Conservation (phyloP, 2,888 invertebrate genomes). For the Drosophila maculinotata region DNA sequence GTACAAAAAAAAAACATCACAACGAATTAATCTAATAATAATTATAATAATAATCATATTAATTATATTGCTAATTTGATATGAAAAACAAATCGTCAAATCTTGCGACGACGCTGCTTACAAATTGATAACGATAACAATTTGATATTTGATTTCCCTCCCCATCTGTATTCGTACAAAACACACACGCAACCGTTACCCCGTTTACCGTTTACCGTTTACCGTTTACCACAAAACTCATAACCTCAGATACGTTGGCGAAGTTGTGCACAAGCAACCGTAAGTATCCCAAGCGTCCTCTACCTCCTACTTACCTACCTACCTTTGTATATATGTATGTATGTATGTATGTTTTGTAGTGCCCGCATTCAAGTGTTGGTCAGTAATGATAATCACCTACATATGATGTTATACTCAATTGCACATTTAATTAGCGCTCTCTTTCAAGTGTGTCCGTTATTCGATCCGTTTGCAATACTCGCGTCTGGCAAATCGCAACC, state of each 20-base stretch:
- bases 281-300: slow-evolving; percentile 86
- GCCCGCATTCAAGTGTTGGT: neutral
- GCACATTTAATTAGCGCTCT: slow-evolving; percentile 25
- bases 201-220: slow-evolving; percentile 33
- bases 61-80: slow-evolving; percentile 12
- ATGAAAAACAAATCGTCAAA: slow-evolving; percentile 21
- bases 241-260: slow-evolving; percentile 88
- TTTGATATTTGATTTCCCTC: slow-evolving; percentile 46
- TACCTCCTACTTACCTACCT: slow-evolving; percentile 7
- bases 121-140: slow-evolving; percentile 53
- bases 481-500: slow-evolving; percentile 18
- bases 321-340: neutral
- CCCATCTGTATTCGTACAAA: slow-evolving; percentile 34
- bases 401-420: neutral
- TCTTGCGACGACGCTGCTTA: slow-evolving; percentile 37
- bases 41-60: slow-evolving; percentile 12
- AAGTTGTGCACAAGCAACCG: slow-evolving; percentile 90
- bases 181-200: slow-evolving; percentile 40
- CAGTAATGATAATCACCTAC: neutral
- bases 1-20: slow-evolving; percentile 29
- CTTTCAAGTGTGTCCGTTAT: slow-evolving; percentile 2
- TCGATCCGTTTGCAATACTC: slow-evolving; percentile 5
- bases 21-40: slow-evolving; percentile 23
- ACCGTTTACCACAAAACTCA: slow-evolving; percentile 49
- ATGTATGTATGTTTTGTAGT: neutral